phyloP scores from a whole-genome alignment of 2,797 vertebrate genomes.

The Sorex maritimensis region DNA sequence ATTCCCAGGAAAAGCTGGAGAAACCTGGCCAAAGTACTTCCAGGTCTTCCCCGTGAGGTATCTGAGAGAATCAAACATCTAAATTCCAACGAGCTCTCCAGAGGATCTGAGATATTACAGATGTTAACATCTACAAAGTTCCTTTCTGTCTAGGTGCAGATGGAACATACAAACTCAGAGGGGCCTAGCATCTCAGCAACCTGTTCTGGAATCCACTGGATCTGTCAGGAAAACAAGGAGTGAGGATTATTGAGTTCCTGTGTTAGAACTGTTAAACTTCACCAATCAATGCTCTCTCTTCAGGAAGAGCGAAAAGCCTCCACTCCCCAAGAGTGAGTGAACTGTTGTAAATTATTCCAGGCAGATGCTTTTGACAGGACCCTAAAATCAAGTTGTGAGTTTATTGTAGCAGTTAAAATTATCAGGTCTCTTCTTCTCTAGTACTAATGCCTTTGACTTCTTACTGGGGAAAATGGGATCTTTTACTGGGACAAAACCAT shows the following conservation, averaged over 20 bases:
- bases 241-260: neutral
- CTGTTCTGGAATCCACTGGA: neutral
- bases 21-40: constrained; percentile 71
- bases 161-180: constrained; percentile 20
- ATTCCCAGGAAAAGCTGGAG: constrained; percentile 27
- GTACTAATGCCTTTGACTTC: constrained; percentile 89
- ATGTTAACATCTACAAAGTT: constrained; percentile 87
- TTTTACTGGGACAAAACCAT: constrained; percentile 84
- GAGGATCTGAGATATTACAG: constrained; percentile 68
- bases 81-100: constrained; percentile 82
- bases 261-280: constrained; percentile 83
- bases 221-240: neutral
- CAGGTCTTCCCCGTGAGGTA: constrained; percentile 73
- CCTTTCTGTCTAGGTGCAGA: constrained; percentile 71
- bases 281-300: constrained; percentile 78
- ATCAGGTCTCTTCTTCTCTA: constrained; percentile 86
- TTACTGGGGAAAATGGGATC: constrained; percentile 84
- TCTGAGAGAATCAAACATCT: constrained; percentile 82
- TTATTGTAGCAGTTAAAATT: constrained; percentile 92
- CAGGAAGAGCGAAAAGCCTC: constrained; percentile 76
- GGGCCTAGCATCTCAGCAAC: constrained; percentile 10
- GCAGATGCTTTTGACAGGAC: constrained; percentile 94
- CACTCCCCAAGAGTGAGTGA: constrained; percentile 72
- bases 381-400: constrained; percentile 93
- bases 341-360: constrained; percentile 92